These are phyloP conservation scores for Philopotamus ludificatus DNA, from an alignment of 1,140 invertebrate genomes.

Conservation along the genomic window DNA sequence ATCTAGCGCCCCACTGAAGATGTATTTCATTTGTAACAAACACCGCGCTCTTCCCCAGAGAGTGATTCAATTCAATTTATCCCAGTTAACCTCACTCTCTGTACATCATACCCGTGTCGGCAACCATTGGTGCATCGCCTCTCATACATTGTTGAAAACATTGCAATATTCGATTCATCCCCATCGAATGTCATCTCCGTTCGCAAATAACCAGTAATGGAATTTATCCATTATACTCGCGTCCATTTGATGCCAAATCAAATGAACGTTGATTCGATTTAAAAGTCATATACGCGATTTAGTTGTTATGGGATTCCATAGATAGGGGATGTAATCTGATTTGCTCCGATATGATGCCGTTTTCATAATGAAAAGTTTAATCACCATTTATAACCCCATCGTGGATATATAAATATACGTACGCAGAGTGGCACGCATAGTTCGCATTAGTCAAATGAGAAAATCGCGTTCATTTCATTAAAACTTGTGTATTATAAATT, in stretches of 20 bases:
- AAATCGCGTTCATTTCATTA: background rate
- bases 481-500: background rate
- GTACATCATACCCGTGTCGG: background rate
- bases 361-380: constrained; percentile 40
- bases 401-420: too few relatives aligned
- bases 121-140: constrained; percentile 4
- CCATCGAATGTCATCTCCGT: constrained; percentile 20
- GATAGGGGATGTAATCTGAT: constrained; percentile 23
- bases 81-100: constrained; percentile 37
- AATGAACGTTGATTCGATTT: constrained; percentile 39
- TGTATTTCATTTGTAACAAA: constrained; percentile 42
- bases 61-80: constrained; percentile 43
- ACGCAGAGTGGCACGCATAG: background rate
- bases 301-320: constrained; percentile 14
- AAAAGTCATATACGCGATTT: constrained; percentile 37
- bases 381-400: constrained; percentile 21
- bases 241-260: constrained; percentile 36
- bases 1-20: constrained; percentile 28
- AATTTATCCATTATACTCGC: constrained; percentile 37
- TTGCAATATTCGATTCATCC: constrained; percentile 10
- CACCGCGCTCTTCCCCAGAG: constrained; percentile 26
- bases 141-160: background rate
- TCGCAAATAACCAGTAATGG: constrained; percentile 36
- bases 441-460: background rate
- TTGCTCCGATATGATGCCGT: constrained; percentile 17